Base-by-base conservation (phyloP, 2,113 vertebrate genomes). In the Pandion haliaetus region DNA sequence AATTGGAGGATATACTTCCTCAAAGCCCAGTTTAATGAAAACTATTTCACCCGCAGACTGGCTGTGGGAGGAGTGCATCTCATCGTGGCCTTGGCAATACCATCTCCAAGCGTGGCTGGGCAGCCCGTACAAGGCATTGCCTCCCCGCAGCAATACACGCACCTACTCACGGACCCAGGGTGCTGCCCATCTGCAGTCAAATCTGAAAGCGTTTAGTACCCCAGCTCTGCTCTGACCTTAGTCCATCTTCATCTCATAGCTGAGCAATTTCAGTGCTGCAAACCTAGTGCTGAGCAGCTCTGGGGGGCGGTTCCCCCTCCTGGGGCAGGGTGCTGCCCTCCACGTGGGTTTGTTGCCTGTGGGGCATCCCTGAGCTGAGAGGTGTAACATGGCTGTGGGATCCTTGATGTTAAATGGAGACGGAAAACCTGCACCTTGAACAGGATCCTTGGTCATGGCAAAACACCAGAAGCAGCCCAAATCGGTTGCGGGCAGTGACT, bases 401-500 rank as follows among this genome's bases (percentile, higher is more conserved):
- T 45, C 71, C 42, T 36, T 52, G 36, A 32, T 54, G 12, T n/a
- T 8, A 55, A 23, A 55, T 1, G 16, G 36, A 12, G 34, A 5
- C 12, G 31, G 59, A 66, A 71, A 81, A 20, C 26, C 40, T 17
- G 4, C 15, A 8, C 20, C 38, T 82, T 36, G 8, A 65, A 10
- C 8, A 24, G 47, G 50, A 34, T n/a, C 20, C 65, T 21, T 14
- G 40, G 55, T 6, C 2, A 0, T 20, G 79, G 26, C 62, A 67
- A 18, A 74, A 13, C 47, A 7, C 11, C 38, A 59, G 28, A 3
- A 72, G 2, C 20, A 59, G 70, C 89, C 83, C 76, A 26, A 5
- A 21, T 1, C 2, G 2, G 62, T 5, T 0, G 0, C 28, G 50
- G 55, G 59, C 24, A 47, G 66, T 0, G 12, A 0, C 14, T 6